Evolutionary conservation across 2,113 vertebrate genomes (phyloP), one percentile per base, ranked within the genome.

Genomic region (Nerophis lumbriciformis): DNA sequence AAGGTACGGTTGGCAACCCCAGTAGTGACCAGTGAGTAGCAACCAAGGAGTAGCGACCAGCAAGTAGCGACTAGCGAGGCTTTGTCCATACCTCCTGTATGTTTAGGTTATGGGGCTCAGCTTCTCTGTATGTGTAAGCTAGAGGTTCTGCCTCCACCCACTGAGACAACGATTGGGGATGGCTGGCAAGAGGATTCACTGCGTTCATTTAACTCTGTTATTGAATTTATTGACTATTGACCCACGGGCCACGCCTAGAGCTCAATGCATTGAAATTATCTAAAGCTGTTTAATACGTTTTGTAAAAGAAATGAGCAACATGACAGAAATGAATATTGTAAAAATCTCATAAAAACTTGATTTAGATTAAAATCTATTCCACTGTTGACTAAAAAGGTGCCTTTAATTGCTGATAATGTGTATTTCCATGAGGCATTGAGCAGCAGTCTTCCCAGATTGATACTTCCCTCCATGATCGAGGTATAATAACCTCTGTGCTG

Each of bases 401-500:
- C 36, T 54, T 42, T 60, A 59, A 56, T 55, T 47, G 11, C 5
- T 11, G 60, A 21, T 35, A 15, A 53, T 65, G 49, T 16, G 51
- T 39, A 61, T 67, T 60, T 16, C 53, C 16, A 28, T 28, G 28
- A 50, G 35, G 47, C 50, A 65, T 50, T 45, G 35, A 50, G 51
- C 37, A 36, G 16, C 16, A 47, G 16, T 9, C 12, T 60, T 21
- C 16, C 16, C 21, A 45, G n/a, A 42, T 67, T 59, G 16, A 61
- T 28, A 7, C 38, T 47, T 56, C 50, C 36, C 52, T 59, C 15
- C 16, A 51, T 58, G 55, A 50, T 70, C 59, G 36, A 59, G 45
- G 47, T 61, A 0, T 48, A 39, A 65, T 51, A 60, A 78, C 66
- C 57, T 64, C 55, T 53, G 61, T 51, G 72, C 66, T 60, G 66